phyloP scores from a whole-genome alignment of 2,797 vertebrate species.

The Phoeniculus purpureus region DNA sequence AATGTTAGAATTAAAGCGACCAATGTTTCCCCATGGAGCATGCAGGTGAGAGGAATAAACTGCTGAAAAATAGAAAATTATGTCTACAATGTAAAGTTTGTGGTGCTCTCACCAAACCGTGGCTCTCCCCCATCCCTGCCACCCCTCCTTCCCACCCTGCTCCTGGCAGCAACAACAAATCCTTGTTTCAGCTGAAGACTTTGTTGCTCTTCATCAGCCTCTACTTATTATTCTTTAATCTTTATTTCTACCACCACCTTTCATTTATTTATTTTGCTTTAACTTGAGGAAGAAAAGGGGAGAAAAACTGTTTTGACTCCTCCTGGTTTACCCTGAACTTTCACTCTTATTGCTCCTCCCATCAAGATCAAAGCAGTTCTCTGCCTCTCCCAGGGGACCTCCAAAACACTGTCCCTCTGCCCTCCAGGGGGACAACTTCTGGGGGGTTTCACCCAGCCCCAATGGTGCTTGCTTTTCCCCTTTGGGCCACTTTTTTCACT shows the following conservation, averaged over 20 bases:
- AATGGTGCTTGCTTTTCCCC: not conserved
- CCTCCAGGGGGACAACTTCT: rapidly evolving
- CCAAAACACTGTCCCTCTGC: not conserved
- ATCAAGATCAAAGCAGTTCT: not conserved
- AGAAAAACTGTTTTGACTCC: not conserved
- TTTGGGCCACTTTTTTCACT: not conserved
- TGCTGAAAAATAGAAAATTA: constrained; percentile 64
- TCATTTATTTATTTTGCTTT: constrained; percentile 11
- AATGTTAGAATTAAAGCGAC: constrained; percentile 96
- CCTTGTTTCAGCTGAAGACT: not conserved
- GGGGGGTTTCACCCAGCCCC: not conserved
- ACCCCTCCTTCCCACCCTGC: not conserved
- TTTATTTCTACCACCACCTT: not conserved
- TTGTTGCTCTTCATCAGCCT: not conserved
- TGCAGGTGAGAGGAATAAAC: constrained; percentile 80
- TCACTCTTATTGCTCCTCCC: not conserved
- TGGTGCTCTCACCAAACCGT: rapidly evolving
- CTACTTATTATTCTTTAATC: constrained; percentile 8
- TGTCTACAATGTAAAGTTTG: constrained; percentile 37
- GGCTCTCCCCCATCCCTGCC: not conserved
- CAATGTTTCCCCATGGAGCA: constrained; percentile 78
- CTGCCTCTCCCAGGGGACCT: not conserved
- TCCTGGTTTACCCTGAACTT: not conserved
- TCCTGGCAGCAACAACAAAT: not conserved
- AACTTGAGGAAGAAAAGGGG: not conserved